Evolutionary conservation across 2,113 vertebrate genomes (phyloP).

Genomic region (Tupaia tana): DNA sequence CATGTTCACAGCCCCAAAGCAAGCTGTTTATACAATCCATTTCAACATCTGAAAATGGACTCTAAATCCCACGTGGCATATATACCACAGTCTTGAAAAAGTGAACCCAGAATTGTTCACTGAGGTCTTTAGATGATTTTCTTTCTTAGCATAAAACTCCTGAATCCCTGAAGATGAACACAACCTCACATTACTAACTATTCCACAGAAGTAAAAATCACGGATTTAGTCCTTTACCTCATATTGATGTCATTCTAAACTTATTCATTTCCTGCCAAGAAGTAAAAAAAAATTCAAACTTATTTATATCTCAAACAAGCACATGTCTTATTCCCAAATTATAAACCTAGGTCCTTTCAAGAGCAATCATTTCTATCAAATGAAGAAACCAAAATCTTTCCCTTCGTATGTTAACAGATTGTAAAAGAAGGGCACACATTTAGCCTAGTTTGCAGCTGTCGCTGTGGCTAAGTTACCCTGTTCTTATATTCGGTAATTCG

Average conservation of each 20-base stretch:
- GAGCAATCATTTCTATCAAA: neutral
- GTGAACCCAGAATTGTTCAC: neutral
- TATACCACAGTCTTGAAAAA: neutral
- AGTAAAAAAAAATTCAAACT: neutral
- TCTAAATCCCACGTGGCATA: neutral
- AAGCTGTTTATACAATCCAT: neutral
- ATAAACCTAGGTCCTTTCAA: neutral
- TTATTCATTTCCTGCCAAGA: neutral
- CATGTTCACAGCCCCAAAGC: neutral
- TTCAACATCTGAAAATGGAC: neutral
- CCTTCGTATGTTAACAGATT: neutral
- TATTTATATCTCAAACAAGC: neutral
- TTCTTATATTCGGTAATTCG: neutral
- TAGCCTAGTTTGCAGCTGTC: neutral
- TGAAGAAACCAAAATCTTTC: neutral
- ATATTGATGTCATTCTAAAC: neutral
- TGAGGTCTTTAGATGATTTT: neutral
- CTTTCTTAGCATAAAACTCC: neutral
- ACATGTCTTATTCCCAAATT: neutral
- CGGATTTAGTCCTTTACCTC: neutral
- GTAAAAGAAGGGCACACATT: neutral
- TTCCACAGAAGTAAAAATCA: neutral
- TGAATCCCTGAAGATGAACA: neutral
- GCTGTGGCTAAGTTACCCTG: neutral
- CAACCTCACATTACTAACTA: neutral